These are phyloP conservation scores for Agrochola lychnidis DNA, from an alignment of 2,888 invertebrate genomes.

Conservation along the genomic window DNA sequence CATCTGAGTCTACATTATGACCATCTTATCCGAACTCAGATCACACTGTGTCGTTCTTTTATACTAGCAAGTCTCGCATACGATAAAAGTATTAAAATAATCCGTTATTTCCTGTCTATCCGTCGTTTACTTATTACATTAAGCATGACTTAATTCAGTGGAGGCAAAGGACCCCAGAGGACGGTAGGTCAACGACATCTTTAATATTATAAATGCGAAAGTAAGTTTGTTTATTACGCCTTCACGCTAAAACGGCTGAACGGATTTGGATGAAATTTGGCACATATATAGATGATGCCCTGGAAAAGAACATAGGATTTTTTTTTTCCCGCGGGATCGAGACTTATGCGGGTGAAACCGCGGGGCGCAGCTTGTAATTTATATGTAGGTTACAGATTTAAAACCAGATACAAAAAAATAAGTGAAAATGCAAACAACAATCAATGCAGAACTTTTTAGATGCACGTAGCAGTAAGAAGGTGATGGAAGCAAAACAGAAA, in stretches of 20 bases:
- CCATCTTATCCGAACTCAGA: slow-evolving; percentile 21
- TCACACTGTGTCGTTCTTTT: slow-evolving; percentile 26
- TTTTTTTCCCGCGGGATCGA: too few relatives aligned
- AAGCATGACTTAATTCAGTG: slow-evolving; percentile 7
- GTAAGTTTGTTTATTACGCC: too few relatives aligned
- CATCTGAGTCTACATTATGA: background rate
- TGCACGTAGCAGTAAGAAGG: too few relatives aligned
- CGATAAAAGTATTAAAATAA: slow-evolving; percentile 29
- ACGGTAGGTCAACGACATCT: background rate
- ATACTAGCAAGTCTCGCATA: slow-evolving; percentile 13
- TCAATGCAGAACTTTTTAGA: background rate
- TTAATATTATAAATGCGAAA: too few relatives aligned
- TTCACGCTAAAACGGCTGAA: too few relatives aligned
- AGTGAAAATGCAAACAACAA: background rate
- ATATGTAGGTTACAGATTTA: background rate
- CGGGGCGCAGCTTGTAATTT: too few relatives aligned
- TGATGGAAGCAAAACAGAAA: background rate
- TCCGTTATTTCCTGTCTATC: slow-evolving; percentile 39
- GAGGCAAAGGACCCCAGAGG: background rate
- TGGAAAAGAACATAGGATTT: too few relatives aligned
- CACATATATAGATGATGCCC: too few relatives aligned
- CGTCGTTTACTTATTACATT: background rate
- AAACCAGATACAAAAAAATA: background rate
- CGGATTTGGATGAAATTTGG: too few relatives aligned
- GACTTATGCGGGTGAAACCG: too few relatives aligned